Conservation (phyloP, 2,797 vertebrate species). For the Cercopithecus neglectus region DNA sequence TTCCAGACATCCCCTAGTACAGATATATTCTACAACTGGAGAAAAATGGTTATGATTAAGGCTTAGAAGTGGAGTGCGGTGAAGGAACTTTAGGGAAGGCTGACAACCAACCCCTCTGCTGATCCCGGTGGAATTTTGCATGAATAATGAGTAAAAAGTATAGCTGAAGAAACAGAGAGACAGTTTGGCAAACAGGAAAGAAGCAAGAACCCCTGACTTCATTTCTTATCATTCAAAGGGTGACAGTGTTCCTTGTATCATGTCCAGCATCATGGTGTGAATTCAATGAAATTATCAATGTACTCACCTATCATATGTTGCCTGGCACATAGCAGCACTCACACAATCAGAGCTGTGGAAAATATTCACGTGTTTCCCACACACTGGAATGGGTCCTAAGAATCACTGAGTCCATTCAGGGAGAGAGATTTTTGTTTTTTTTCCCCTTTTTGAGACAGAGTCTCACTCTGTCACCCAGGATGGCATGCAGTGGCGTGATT, state of each 20-base stretch:
- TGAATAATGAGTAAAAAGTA: neutral
- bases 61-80: neutral
- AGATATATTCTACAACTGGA: neutral
- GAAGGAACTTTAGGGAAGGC: neutral
- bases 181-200: neutral
- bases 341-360: neutral
- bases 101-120: neutral
- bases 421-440: neutral
- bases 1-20: neutral
- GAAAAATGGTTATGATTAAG: neutral
- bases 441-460: neutral
- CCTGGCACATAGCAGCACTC: neutral
- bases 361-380: neutral
- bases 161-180: neutral
- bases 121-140: neutral
- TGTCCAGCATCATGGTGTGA: neutral
- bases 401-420: neutral
- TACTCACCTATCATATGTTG: neutral
- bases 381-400: neutral
- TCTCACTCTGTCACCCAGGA: neutral
- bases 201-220: neutral
- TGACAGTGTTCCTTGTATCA: neutral
- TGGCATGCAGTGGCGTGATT: rapidly evolving
- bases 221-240: neutral
- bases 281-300: neutral